Conservation (phyloP, 2,113 vertebrate species). For the Stercorarius parasiticus region DNA sequence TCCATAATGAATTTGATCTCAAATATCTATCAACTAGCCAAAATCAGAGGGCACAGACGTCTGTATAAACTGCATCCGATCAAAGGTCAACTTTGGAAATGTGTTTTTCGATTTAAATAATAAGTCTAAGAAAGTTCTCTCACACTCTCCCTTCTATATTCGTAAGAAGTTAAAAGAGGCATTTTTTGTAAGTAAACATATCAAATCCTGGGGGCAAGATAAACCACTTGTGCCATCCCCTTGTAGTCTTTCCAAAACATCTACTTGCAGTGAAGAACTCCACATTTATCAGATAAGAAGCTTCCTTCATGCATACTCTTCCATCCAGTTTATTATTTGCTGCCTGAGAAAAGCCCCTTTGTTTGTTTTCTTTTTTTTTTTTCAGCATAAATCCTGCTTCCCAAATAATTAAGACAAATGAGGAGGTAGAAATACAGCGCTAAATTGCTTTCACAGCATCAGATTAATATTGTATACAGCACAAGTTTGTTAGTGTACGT, state of each 20-base stretch:
- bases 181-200: constrained; percentile 67
- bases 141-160: constrained; percentile 37
- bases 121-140: constrained; percentile 39
- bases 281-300: constrained; percentile 73
- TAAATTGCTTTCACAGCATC: constrained; percentile 82
- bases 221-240: constrained; percentile 70
- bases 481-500: constrained; percentile 72
- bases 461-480: constrained; percentile 74
- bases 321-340: constrained; percentile 74
- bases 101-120: constrained; percentile 19
- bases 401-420: constrained; percentile 83
- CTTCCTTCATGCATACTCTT: constrained; percentile 59
- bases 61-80: constrained; percentile 40
- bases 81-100: constrained; percentile 49
- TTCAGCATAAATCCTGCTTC: constrained; percentile 73
- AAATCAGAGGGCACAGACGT: constrained; percentile 57
- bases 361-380: neutral
- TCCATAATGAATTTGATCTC: constrained; percentile 40
- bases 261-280: constrained; percentile 74
- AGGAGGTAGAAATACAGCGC: constrained; percentile 84
- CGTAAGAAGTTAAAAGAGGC: constrained; percentile 51
- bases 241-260: constrained; percentile 33
- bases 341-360: constrained; percentile 75
- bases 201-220: constrained; percentile 65
- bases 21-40: constrained; percentile 43